Evolutionary conservation across 2,113 vertebrate species (phyloP).

Genomic region (Papio anubis): DNA sequence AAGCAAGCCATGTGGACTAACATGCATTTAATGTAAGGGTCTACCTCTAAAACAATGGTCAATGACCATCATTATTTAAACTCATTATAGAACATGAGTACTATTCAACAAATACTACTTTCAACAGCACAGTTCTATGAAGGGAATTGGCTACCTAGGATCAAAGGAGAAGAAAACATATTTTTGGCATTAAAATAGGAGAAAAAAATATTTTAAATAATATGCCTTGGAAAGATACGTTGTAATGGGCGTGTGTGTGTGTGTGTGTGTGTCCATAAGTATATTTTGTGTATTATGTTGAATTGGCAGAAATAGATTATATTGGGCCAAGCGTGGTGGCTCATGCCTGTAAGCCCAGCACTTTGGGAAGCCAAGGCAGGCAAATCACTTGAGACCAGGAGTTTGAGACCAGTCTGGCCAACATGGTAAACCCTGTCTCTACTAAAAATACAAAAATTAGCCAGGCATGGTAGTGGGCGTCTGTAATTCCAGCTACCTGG

Average conservation of each 20-base stretch:
- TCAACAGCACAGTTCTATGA: not conserved
- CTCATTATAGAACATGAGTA: not conserved
- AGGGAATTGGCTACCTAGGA: not conserved
- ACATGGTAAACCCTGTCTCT: too few relatives aligned
- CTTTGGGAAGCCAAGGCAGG: too few relatives aligned
- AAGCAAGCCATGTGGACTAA: accelerated
- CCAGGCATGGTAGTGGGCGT: too few relatives aligned
- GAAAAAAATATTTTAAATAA: not conserved
- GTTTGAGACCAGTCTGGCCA: too few relatives aligned
- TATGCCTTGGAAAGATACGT: not conserved
- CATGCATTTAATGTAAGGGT: not conserved
- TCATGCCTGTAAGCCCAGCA: too few relatives aligned
- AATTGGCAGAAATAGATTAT: not conserved
- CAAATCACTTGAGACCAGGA: too few relatives aligned
- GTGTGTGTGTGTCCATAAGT: not conserved
- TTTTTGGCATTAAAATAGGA: not conserved
- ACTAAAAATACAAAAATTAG: too few relatives aligned
- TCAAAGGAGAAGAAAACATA: not conserved
- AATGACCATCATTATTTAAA: not conserved
- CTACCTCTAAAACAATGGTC: not conserved
- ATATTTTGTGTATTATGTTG: not conserved
- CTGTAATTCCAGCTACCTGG: too few relatives aligned
- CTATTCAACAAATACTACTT: not conserved
- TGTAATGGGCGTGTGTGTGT: not conserved
- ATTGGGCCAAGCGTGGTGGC: too few relatives aligned